Base-by-base conservation (phyloP, 2,113 vertebrate genomes). In the Cyphomyrus plagiostoma region DNA sequence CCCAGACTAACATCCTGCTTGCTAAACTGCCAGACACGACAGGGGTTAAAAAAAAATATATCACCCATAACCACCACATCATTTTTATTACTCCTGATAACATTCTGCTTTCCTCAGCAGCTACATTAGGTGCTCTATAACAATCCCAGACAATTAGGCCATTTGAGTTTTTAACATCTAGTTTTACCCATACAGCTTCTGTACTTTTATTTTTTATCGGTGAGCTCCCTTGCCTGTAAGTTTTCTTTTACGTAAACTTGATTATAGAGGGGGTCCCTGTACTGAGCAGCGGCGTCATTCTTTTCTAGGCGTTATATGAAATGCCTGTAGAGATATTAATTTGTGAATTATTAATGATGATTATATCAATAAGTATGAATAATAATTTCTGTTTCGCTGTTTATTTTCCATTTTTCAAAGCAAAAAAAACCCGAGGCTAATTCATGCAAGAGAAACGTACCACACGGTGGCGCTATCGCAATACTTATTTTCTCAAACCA, bases 381-480 rank as follows among this genome's bases (percentile, higher is more conserved):
- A 62, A 62, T 9, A n/a, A 62, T 58, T 58, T 58, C 19, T 2
- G 2, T 56, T 56, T 23, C 0, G 5, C 21, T 56, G 19, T 56
- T 56, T 2, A 66, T 26, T n/a, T 62, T 26, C 21, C 58, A n/a
- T 62, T 66, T 66, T 10, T n/a, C 23, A 26, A 66, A 2, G 23
- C 58, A 66, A 7, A 58, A 66, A 66, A 66, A 66, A 35, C 35
- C 35, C 62, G 9, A 66, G 62, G 11, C 2, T 11, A 11, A 30
- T 23, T 88, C 53, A 8, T 56, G 30, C 30, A 8, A n/a, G 7
- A 23, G 52, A 19, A 88, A 56, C 30, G 66, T 2, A 82, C 92
- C 94, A 94, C 91, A 89, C 92, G 94, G 91, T 92, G 93, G 94
- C 56, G 93, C 90, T 91, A 88, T 9, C 83, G 48, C 62, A 48